Conservation (phyloP, 2,888 invertebrate species). For the Pristionchus maxplancki region DNA sequence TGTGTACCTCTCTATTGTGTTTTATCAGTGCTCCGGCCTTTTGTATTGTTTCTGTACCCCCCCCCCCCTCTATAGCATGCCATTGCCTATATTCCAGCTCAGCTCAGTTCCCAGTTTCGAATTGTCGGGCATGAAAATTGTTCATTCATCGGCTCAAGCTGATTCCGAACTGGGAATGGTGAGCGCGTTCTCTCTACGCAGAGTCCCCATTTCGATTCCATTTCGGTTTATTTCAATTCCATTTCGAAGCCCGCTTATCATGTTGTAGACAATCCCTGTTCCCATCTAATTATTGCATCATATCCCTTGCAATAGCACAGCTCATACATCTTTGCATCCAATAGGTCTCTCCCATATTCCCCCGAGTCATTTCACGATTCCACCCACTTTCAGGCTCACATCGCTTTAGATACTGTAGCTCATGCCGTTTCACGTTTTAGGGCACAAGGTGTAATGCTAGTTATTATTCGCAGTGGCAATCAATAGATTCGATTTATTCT, state of each 20-base stretch:
- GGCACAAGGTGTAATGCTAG: neutral
- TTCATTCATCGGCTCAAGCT: neutral
- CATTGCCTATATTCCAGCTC: neutral
- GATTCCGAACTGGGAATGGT: neutral
- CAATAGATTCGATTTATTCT: slow-evolving; percentile 1
- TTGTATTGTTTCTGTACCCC: neutral
- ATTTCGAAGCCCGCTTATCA: slow-evolving; percentile 3
- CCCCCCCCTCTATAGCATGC: neutral
- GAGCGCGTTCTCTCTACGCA: neutral
- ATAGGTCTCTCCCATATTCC: neutral
- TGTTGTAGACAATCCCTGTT: neutral
- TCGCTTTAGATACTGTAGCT: neutral
- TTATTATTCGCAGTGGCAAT: neutral
- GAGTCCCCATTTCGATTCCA: slow-evolving; percentile 25
- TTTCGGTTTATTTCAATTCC: neutral
- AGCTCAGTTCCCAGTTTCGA: slow-evolving; percentile 31
- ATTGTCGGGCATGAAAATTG: neutral
- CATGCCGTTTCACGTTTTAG: neutral
- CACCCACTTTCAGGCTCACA: neutral
- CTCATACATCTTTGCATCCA: neutral
- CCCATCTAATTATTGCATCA: slow-evolving; percentile 4
- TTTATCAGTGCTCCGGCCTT: neutral
- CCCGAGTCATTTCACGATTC: slow-evolving; percentile 36
- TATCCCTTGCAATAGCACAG: slow-evolving; percentile 23
- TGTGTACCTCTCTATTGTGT: neutral